A percentile compares a stretch with the other conserved stretches of the same genome.
Evolutionary conservation across 92 coral and sea anemone genomes (phyloP).

Genomic region (Parazoanthus swiftii): DNA sequence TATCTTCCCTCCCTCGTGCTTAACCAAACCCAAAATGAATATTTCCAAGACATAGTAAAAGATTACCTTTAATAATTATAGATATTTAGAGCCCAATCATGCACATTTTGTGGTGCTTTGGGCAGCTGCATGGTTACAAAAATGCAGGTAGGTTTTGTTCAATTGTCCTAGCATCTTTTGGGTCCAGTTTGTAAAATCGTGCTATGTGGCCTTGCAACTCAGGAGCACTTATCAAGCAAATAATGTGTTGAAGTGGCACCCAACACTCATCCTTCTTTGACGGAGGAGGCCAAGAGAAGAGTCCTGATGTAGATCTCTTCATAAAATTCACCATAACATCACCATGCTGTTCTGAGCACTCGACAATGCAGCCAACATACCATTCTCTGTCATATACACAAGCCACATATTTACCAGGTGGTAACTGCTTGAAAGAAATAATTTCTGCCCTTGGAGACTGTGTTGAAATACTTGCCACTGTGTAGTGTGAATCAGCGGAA

Average conservation of each 20-base stretch:
- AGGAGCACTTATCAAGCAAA: constrained; percentile 23
- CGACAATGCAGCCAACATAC: constrained; percentile 21
- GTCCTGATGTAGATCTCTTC: background rate
- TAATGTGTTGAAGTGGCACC: constrained; percentile 18
- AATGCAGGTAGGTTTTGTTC: constrained; percentile 21
- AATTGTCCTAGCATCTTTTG: constrained; percentile 11
- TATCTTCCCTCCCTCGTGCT: no score
- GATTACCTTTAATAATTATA: no score
- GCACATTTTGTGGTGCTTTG: no score
- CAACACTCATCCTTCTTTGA: constrained; percentile 27
- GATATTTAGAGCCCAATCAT: no score
- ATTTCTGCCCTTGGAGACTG: background rate
- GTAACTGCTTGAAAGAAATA: constrained; percentile 6
- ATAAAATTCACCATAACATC: constrained; percentile 6
- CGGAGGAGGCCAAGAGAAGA: constrained; percentile 29
- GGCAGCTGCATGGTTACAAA: background rate
- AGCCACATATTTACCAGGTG: constrained; percentile 11
- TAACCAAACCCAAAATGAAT: no score
- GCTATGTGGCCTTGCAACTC: constrained; percentile 33
- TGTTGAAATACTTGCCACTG: background rate
- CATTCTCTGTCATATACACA: constrained; percentile 22
- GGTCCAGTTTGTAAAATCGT: constrained; percentile 8
- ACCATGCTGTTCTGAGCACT: constrained; percentile 6
- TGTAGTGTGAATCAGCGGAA: constrained; percentile 13
- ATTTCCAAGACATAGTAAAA: no score